phyloP scores from a whole-genome alignment of 2,888 invertebrate species.

The Trichacis sp. region DNA sequence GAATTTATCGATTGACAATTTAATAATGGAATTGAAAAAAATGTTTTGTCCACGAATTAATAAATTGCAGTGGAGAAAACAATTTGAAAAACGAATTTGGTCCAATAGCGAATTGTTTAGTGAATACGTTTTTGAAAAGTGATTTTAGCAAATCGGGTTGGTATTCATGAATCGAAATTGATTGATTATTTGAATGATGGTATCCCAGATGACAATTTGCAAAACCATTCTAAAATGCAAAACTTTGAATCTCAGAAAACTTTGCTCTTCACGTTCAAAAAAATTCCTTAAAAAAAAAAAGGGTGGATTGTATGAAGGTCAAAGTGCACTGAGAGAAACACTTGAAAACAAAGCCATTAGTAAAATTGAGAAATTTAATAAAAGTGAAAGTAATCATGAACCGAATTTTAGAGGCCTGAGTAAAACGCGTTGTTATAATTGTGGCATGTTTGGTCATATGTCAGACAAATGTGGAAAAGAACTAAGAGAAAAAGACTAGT shows the following conservation, averaged over 20 bases:
- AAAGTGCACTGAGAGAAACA: too few species aligned
- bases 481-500: background rate
- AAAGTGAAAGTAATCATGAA: too few species aligned
- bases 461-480: conserved; percentile 5
- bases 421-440: conserved; percentile 7
- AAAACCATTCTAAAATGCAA: conserved; percentile 30
- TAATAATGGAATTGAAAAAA: conserved; percentile 24
- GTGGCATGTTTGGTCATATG: conserved; percentile 5
- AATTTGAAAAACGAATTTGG: conserved; percentile 29
- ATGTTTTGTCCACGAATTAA: conserved; percentile 25
- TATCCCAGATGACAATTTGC: conserved; percentile 27
- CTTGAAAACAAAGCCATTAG: too few species aligned
- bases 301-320: too few species aligned
- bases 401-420: background rate
- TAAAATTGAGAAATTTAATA: too few species aligned
- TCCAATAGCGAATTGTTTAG: conserved; percentile 20
- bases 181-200: conserved; percentile 36
- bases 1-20: conserved; percentile 6
- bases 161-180: conserved; percentile 25
- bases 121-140: conserved; percentile 35
- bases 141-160: conserved; percentile 29
- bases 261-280: conserved; percentile 27
- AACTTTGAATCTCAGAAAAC: conserved; percentile 10
- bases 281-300: conserved; percentile 10
- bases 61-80: conserved; percentile 12